phyloP scores from a whole-genome alignment of 2,888 invertebrate genomes.

The Acanthosepion lycidas region DNA sequence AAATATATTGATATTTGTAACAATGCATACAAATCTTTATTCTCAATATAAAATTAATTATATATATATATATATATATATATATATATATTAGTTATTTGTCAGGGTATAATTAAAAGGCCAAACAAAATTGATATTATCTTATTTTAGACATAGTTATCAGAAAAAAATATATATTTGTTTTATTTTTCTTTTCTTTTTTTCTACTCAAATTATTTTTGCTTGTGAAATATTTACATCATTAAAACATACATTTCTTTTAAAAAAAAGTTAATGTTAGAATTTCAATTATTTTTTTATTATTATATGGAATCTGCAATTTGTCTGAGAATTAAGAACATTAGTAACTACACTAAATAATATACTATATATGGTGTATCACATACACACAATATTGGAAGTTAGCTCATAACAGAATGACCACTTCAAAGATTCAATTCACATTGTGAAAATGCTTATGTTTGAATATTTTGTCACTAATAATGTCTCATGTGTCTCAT shows the following conservation, averaged over 20 bases:
- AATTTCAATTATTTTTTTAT: not conserved
- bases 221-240: not conserved
- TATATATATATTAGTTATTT: not conserved
- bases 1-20: not conserved
- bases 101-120: not conserved
- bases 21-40: not conserved
- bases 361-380: not conserved
- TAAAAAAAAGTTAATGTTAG: not conserved
- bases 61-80: not conserved
- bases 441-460: too few species aligned
- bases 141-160: not conserved
- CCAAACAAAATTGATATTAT: not conserved
- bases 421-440: too few species aligned
- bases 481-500: too few species aligned
- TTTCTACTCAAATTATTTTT: not conserved
- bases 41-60: not conserved
- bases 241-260: not conserved
- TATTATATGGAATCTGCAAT: not conserved
- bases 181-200: too few species aligned
- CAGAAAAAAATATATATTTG: too few species aligned
- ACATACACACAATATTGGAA: too few species aligned
- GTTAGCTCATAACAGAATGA: too few species aligned
- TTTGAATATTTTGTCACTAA: too few species aligned
- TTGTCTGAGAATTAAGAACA: not conserved
- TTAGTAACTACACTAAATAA: not conserved